Evolutionary conservation across 2,797 vertebrate genomes (phyloP).

Genomic region (Vipera ursinii): DNA sequence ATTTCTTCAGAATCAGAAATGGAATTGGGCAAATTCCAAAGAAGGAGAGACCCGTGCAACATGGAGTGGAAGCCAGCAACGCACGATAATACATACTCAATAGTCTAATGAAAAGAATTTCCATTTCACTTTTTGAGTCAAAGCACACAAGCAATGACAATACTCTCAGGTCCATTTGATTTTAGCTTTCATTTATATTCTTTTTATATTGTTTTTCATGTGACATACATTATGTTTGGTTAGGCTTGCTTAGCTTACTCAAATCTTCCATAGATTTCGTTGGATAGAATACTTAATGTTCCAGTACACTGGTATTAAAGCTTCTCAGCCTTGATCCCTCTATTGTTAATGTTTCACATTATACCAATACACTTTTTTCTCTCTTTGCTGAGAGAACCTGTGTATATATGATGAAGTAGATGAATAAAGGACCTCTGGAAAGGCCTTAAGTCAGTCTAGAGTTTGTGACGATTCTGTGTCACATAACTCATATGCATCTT

Average conservation of each 20-base stretch:
- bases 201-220: slow-evolving; percentile 14
- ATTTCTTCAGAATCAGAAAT: not conserved
- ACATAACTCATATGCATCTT: not conserved
- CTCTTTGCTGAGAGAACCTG: not conserved
- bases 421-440: slow-evolving; percentile 19
- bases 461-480: slow-evolving; percentile 21
- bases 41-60: too few relatives aligned
- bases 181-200: slow-evolving; percentile 16
- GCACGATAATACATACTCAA: not conserved
- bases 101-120: not conserved
- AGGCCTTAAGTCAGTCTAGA: not conserved
- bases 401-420: not conserved
- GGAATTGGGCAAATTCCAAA: not conserved
- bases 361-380: not conserved
- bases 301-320: not conserved
- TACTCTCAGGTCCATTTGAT: slow-evolving; percentile 4
- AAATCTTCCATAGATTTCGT: not conserved
- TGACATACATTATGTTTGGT: not conserved
- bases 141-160: not conserved
- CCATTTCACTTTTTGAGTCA: not conserved
- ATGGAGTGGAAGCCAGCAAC: not conserved
- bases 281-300: not conserved
- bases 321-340: not conserved
- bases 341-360: not conserved
- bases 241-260: not conserved